Conservation (phyloP, 2,888 invertebrate species). For the Chrysotoxum bicinctum region DNA sequence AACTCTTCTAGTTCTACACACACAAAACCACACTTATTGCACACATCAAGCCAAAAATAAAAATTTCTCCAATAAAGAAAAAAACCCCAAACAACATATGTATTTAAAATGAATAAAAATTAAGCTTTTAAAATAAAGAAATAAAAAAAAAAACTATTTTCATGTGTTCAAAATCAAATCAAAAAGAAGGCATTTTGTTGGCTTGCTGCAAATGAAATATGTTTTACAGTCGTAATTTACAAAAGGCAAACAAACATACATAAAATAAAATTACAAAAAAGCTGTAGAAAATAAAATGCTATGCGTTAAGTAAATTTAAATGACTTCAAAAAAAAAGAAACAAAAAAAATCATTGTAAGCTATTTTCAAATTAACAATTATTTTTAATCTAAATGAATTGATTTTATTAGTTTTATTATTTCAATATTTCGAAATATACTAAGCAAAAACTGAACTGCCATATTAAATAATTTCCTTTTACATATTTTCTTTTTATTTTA, state of each 20-base stretch:
- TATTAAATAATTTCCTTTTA: neutral
- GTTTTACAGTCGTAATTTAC: neutral
- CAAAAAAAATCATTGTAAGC: neutral
- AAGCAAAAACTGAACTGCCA: slow-evolving; percentile 20
- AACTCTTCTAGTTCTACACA: neutral
- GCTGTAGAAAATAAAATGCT: neutral
- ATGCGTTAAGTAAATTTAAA: neutral
- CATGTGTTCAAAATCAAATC: slow-evolving; percentile 19
- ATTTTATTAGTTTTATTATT: slow-evolving; percentile 4
- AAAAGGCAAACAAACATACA: neutral
- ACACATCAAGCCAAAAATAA: neutral
- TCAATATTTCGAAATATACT: slow-evolving; percentile 5
- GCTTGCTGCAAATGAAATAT: neutral
- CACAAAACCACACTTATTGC: neutral
- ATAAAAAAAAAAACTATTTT: neutral
- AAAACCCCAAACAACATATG: neutral
- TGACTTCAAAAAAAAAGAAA: slow-evolving; percentile 1
- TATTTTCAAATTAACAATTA: neutral
- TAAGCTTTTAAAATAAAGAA: neutral
- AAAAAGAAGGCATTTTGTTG: slow-evolving; percentile 5
- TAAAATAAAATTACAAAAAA: neutral
- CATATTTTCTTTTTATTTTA: neutral
- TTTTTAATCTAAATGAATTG: neutral
- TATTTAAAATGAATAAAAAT: neutral
- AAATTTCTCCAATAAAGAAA: neutral